Evolutionary conservation across 2,888 invertebrate species (phyloP).

Genomic region (Ophion costatus): DNA sequence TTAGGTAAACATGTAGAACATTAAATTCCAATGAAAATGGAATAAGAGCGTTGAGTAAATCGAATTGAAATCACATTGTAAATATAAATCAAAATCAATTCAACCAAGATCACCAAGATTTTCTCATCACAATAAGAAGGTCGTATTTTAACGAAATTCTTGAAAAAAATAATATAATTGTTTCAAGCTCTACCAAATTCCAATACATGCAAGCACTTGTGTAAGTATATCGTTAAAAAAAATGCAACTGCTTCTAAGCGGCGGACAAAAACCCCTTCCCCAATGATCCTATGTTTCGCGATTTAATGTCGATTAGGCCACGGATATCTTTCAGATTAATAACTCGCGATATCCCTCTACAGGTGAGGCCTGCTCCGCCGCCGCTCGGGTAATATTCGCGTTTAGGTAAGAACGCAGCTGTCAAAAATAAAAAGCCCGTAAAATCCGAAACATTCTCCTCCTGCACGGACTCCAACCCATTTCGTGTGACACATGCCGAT

Average conservation of each 20-base stretch:
- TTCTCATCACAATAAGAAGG: background rate
- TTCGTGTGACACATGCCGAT: background rate
- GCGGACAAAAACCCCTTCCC: background rate
- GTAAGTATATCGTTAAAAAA: background rate
- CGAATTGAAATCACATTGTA: background rate
- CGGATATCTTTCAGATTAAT: background rate
- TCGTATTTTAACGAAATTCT: background rate
- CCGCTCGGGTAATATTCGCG: background rate
- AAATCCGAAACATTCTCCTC: background rate
- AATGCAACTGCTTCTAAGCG: background rate
- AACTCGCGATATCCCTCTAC: background rate
- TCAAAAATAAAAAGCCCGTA: slow-evolving; percentile 1
- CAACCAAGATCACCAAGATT: background rate
- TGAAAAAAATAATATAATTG: background rate
- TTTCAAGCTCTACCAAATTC: background rate
- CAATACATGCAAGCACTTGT: background rate
- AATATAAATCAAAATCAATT: background rate
- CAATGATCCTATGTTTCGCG: background rate
- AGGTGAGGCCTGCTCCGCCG: background rate
- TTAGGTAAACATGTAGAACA: background rate
- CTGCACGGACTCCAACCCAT: background rate
- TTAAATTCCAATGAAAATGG: background rate
- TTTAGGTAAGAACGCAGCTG: background rate
- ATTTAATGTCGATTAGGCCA: slow-evolving; percentile 4
- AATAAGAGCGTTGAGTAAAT: background rate